Conservation (phyloP, 2,797 vertebrate species). For the Phrynocephalus guinanensis region DNA sequence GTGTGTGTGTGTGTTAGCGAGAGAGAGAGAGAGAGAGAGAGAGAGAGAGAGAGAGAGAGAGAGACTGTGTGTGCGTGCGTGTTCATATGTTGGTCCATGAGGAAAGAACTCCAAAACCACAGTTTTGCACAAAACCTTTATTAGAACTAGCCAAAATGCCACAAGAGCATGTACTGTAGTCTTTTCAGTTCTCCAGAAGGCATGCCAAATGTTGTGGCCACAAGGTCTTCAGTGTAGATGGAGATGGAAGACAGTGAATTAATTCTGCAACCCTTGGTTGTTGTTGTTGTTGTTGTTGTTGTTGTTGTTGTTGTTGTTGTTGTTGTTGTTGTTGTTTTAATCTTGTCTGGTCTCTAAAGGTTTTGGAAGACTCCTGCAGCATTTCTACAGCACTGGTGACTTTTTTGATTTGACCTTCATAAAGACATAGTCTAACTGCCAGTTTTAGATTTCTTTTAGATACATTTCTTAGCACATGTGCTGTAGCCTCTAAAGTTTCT, state of each 20-base stretch:
- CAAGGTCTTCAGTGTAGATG: not conserved
- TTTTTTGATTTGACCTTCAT: not conserved
- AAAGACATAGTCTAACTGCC: not conserved
- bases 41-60: too few relatives aligned
- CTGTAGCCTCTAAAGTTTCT: not conserved
- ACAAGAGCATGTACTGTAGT: not conserved
- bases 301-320: too few relatives aligned
- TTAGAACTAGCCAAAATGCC: not conserved
- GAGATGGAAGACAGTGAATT: not conserved
- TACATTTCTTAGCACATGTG: not conserved
- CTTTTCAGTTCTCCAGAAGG: not conserved
- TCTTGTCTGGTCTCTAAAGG: not conserved
- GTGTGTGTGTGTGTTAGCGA: too few relatives aligned
- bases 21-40: too few relatives aligned
- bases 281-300: not conserved
- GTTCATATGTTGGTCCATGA: not conserved
- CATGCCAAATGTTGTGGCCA: not conserved
- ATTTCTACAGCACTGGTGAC: not conserved
- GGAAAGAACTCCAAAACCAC: not conserved
- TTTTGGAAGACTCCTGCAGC: not conserved
- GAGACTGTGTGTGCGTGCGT: too few relatives aligned
- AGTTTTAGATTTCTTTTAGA: too few relatives aligned
- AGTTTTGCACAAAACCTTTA: not conserved
- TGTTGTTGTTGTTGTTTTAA: too few relatives aligned
- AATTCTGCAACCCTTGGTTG: too few relatives aligned